Percentiles rank a stretch among this genome's conserved stretches.
Evolutionary conservation across 2,797 vertebrate genomes (phyloP).

Genomic region (Dendrocincla tyrannina): DNA sequence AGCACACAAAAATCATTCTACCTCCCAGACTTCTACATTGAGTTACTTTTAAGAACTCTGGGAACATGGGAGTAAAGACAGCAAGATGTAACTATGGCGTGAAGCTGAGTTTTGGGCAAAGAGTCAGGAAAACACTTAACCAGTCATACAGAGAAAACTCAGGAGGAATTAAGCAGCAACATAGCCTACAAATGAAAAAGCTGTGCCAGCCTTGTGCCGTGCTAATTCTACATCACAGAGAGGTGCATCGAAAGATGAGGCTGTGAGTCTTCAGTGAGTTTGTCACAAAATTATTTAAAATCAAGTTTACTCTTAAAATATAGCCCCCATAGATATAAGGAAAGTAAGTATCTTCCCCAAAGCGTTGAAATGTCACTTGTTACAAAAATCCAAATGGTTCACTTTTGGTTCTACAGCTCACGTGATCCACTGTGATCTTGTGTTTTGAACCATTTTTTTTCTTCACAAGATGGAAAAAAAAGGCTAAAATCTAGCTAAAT

Average conservation of each 20-base stretch:
- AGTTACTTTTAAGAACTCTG: not conserved
- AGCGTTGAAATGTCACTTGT: not conserved
- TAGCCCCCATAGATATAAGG: not conserved
- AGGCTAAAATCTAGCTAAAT: not conserved
- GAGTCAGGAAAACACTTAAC: not conserved
- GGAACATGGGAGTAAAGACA: not conserved
- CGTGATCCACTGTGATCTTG: not conserved
- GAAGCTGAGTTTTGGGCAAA: not conserved
- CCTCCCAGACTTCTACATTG: not conserved
- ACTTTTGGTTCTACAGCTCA: not conserved
- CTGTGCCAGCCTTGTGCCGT: not conserved
- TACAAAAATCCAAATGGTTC: not conserved
- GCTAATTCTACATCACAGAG: not conserved
- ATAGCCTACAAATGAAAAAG: not conserved
- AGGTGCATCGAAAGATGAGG: not conserved
- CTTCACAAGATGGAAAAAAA: not conserved
- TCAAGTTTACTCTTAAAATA: not conserved
- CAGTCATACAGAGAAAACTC: not conserved
- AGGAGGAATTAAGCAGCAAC: not conserved
- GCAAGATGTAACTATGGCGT: not conserved
- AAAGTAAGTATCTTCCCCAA: not conserved
- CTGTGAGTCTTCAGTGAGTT: not conserved
- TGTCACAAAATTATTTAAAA: not conserved
- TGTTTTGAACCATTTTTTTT: not conserved
- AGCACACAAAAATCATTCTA: not conserved